Percentiles rank a stretch among this genome's conserved stretches.
Conservation (phyloP, 2,888 invertebrate species). For the Ormyrus labotus region DNA sequence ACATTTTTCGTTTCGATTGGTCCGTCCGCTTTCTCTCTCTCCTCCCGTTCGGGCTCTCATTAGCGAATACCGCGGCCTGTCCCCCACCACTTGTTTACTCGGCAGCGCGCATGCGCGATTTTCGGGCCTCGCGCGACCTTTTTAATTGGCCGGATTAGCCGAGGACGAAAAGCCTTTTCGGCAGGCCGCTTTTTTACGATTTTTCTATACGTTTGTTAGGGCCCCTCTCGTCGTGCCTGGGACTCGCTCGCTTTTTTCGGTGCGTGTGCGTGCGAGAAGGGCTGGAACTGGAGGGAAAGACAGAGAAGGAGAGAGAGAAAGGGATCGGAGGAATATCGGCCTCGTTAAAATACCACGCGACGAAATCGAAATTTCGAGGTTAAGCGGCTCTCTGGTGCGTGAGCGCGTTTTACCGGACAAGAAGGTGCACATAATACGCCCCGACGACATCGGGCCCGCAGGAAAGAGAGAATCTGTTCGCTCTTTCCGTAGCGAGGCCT, state of each 20-base stretch:
- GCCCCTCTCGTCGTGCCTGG: not conserved
- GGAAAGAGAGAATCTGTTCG: slow-evolving; percentile 18
- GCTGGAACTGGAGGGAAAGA: not conserved
- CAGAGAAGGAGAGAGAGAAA: slow-evolving; percentile 17
- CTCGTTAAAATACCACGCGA: slow-evolving; percentile 75
- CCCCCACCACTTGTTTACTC: slow-evolving; percentile 44
- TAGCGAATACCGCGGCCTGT: slow-evolving; percentile 71
- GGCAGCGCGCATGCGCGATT: not conserved
- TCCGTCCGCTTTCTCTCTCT: slow-evolving; percentile 61
- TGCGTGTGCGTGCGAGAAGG: no score
- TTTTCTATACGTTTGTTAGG: slow-evolving; percentile 14
- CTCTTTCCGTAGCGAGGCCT: slow-evolving; percentile 16
- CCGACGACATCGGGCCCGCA: slow-evolving; percentile 1
- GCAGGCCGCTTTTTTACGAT: slow-evolving; percentile 13
- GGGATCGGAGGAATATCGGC: slow-evolving; percentile 69
- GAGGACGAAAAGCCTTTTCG: slow-evolving; percentile 6
- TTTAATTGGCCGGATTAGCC: slow-evolving; percentile 75
- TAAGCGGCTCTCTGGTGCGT: slow-evolving; percentile 61
- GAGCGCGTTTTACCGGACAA: slow-evolving; percentile 7
- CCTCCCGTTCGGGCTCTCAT: slow-evolving; percentile 66
- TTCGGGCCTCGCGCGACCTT: slow-evolving; percentile 62
- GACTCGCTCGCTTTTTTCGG: no score
- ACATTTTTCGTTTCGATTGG: slow-evolving; percentile 73
- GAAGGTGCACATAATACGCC: slow-evolving; percentile 26
- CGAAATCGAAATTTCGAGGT: slow-evolving; percentile 75